These are phyloP conservation scores for Embiotoca jacksoni DNA, from an alignment of 2,113 vertebrate species.

Conservation along the genomic window DNA sequence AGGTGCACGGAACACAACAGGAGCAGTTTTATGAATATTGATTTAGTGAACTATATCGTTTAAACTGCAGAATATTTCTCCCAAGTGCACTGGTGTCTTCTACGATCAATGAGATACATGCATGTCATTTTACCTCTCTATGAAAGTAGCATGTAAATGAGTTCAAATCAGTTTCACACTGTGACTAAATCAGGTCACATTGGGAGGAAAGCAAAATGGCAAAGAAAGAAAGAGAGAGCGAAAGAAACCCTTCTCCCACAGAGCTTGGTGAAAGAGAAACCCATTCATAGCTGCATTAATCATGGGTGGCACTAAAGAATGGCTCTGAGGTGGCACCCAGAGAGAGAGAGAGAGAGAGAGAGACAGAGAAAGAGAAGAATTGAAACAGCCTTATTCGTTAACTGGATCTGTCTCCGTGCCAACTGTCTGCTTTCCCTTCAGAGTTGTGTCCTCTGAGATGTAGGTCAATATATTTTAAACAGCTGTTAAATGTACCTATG, in stretches of 20 bases:
- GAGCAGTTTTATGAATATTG: background rate
- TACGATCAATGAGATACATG: slow-evolving; percentile 42
- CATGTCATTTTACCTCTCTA: slow-evolving; percentile 51
- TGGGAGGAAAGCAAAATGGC: slow-evolving; percentile 64
- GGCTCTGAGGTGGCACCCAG: slow-evolving; percentile 42
- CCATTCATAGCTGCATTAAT: slow-evolving; percentile 76
- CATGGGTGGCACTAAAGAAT: slow-evolving; percentile 73
- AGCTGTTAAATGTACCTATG: slow-evolving; percentile 1
- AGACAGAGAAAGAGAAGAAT: slow-evolving; percentile 28
- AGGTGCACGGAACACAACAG: no score
- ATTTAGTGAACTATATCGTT: slow-evolving; percentile 7
- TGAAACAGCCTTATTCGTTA: slow-evolving; percentile 32
- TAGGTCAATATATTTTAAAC: slow-evolving; percentile 14
- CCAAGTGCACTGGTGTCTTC: slow-evolving; percentile 6
- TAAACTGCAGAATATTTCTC: slow-evolving; percentile 14
- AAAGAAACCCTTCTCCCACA: slow-evolving; percentile 60
- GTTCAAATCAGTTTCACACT: slow-evolving; percentile 70
- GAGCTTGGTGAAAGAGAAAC: slow-evolving; percentile 63
- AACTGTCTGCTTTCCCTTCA: slow-evolving; percentile 26
- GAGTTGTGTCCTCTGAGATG: slow-evolving; percentile 22
- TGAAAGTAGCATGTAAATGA: slow-evolving; percentile 70
- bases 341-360: slow-evolving; percentile 25
- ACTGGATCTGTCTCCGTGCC: slow-evolving; percentile 34
- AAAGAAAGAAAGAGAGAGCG: slow-evolving; percentile 42
- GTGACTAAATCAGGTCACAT: slow-evolving; percentile 68